phyloP scores from a whole-genome alignment of 2,797 vertebrate genomes.

The Enteromius viviparus region DNA sequence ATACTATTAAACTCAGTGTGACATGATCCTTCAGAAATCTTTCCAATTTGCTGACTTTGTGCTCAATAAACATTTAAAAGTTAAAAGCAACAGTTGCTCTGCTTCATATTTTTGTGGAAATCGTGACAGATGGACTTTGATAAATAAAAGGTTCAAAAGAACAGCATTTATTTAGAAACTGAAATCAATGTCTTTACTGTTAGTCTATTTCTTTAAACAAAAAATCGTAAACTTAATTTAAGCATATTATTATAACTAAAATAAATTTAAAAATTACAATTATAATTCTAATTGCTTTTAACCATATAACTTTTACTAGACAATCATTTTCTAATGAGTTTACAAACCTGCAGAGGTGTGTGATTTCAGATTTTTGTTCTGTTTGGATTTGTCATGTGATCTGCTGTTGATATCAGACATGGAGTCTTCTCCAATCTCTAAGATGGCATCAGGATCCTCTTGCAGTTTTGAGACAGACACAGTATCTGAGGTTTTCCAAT shows the following conservation, averaged over 20 bases:
- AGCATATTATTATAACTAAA: not conserved
- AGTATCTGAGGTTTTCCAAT: constrained; percentile 34
- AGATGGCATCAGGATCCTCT: constrained; percentile 40
- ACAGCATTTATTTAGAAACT: no score
- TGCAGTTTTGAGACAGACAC: constrained; percentile 34
- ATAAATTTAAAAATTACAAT: not conserved
- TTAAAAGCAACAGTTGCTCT: not conserved
- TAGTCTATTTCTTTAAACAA: not conserved
- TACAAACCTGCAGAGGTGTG: constrained; percentile 56
- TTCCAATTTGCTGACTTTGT: not conserved
- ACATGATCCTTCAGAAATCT: not conserved
- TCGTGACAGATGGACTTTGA: not conserved
- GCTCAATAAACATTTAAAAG: not conserved
- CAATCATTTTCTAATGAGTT: not conserved
- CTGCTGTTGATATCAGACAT: constrained; percentile 32
- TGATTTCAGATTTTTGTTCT: constrained; percentile 41
- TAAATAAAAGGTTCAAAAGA: no score
- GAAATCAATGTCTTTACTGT: not conserved
- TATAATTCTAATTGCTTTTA: not conserved
- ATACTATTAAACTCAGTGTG: not conserved
- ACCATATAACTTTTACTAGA: not conserved
- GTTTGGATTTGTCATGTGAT: constrained; percentile 19
- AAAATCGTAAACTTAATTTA: not conserved
- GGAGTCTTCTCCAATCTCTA: constrained; percentile 52
- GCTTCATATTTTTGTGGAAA: not conserved